Percentiles rank a stretch among this genome's conserved stretches.
Evolutionary conservation across 2,888 invertebrate genomes (phyloP).

Genomic region (Aromia moschata): DNA sequence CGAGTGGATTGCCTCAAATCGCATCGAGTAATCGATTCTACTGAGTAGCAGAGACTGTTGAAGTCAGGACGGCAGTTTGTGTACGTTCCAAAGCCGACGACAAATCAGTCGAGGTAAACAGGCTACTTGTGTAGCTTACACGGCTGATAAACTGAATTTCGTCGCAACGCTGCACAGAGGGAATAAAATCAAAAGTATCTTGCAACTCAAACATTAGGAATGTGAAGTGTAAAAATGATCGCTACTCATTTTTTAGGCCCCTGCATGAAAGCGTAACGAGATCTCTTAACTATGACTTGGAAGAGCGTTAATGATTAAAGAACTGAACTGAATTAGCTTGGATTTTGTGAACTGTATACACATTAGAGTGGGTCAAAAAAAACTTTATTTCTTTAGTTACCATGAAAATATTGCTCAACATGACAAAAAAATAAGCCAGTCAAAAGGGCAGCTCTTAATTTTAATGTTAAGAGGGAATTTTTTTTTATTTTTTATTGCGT

Average conservation of each 20-base stretch:
- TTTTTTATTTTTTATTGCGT: too few species aligned
- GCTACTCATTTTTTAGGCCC: background rate
- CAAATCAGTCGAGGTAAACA: slow-evolving; percentile 18
- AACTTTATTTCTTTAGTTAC: too few species aligned
- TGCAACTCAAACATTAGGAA: background rate
- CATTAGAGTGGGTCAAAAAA: too few species aligned
- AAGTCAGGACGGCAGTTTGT: background rate
- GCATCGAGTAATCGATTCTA: slow-evolving; percentile 1
- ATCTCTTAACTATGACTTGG: background rate
- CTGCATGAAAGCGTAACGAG: too few species aligned
- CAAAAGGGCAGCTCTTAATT: too few species aligned
- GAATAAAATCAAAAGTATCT: background rate
- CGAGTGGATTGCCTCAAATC: slow-evolving; percentile 5
- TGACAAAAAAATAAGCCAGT: too few species aligned
- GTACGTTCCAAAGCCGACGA: background rate
- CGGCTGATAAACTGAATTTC: background rate
- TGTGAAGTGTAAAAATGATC: background rate
- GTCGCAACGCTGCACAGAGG: background rate
- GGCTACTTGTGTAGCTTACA: slow-evolving; percentile 13
- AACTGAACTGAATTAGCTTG: too few species aligned
- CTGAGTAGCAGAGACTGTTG: slow-evolving; percentile 5
- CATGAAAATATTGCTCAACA: too few species aligned
- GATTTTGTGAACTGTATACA: too few species aligned
- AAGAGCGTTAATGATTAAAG: too few species aligned
- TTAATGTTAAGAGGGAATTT: too few species aligned